phyloP scores from a whole-genome alignment of 2,113 vertebrate species.

The Tragelaphus buxtoni region DNA sequence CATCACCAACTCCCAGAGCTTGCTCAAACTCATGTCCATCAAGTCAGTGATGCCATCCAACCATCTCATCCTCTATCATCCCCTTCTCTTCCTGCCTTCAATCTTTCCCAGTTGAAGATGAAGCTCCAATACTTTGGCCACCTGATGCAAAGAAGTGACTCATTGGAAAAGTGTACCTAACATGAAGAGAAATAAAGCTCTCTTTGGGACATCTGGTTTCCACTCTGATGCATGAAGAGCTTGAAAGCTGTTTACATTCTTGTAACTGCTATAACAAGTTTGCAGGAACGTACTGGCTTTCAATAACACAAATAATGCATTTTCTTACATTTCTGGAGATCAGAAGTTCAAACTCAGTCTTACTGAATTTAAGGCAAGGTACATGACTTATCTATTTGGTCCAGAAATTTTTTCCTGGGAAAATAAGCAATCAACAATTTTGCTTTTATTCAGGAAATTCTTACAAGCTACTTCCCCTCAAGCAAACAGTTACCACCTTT shows the following conservation, averaged over 20 bases:
- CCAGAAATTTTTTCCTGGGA: background rate
- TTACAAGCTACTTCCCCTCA: background rate
- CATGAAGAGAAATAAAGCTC: background rate
- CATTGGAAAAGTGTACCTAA: background rate
- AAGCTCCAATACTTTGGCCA: background rate
- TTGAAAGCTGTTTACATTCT: background rate
- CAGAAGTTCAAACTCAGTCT: background rate
- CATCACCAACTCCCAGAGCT: background rate
- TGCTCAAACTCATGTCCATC: background rate
- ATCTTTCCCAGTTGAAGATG: background rate
- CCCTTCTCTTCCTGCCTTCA: background rate
- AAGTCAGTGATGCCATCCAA: background rate
- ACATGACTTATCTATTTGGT: background rate
- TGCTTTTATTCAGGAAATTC: background rate
- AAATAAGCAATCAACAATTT: background rate
- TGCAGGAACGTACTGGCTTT: background rate
- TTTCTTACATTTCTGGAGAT: background rate
- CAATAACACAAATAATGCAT: background rate
- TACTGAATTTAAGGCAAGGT: background rate
- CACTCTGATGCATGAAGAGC: background rate
- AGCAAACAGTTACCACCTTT: background rate
- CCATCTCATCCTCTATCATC: background rate
- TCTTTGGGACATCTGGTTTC: background rate
- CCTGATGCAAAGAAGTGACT: background rate
- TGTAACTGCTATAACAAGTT: background rate